Conservation (phyloP, 2,113 vertebrate species). For the Syrmaticus mikado region DNA sequence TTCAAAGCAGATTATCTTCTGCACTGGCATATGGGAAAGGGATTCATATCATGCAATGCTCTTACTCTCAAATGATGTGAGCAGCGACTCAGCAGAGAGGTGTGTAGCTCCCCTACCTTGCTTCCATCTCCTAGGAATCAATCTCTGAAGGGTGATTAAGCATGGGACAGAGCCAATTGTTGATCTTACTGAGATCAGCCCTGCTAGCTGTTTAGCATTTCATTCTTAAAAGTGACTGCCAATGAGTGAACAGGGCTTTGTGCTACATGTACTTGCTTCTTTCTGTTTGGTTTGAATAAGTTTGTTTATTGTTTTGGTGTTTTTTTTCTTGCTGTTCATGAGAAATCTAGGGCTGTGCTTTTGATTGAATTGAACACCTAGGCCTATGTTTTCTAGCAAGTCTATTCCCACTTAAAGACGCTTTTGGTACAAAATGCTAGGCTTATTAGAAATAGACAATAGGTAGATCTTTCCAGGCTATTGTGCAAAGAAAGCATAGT, state of each 20-base stretch:
- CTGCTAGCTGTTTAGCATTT: neutral
- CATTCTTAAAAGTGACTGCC: neutral
- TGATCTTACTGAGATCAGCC: neutral
- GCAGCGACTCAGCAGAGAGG: neutral
- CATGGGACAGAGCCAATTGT: neutral
- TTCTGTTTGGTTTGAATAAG: neutral
- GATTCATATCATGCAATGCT: neutral
- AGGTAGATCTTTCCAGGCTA: neutral
- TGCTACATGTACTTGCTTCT: neutral
- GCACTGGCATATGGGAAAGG: neutral
- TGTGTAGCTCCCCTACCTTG: neutral
- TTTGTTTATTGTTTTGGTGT: neutral
- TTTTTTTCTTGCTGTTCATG: neutral
- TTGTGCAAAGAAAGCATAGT: neutral
- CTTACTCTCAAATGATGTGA: neutral
- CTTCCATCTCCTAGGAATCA: fast-evolving
- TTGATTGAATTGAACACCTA: neutral
- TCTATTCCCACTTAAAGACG: neutral
- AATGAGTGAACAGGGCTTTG: neutral
- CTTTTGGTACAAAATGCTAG: neutral
- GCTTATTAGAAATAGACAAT: neutral
- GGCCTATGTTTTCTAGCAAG: neutral
- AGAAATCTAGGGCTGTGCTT: neutral
- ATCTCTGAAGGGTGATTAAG: neutral
- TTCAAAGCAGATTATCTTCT: conserved; percentile 2